These are phyloP conservation scores for Eumeta japonica DNA, from an alignment of 1,140 invertebrate species.

Conservation along the genomic window DNA sequence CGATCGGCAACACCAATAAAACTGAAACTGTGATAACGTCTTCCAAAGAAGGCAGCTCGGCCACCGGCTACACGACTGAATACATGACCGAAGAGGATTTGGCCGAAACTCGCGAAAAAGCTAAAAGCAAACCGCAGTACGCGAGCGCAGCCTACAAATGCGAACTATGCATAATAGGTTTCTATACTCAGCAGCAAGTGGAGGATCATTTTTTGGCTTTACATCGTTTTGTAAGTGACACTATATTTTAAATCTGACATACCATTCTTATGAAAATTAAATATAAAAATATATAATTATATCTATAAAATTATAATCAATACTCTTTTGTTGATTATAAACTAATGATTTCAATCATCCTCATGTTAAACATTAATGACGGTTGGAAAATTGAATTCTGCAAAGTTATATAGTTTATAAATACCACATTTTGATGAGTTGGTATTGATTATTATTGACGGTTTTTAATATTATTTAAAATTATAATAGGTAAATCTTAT, in stretches of 20 bases:
- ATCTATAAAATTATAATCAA: too few species aligned
- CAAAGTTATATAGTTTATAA: too few species aligned
- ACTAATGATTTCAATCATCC: too few species aligned
- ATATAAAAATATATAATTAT: not conserved
- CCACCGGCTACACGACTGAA: constrained; percentile 18
- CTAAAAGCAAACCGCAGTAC: constrained; percentile 32
- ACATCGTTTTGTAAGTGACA: constrained; percentile 27
- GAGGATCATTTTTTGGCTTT: constrained; percentile 32
- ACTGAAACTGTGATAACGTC: constrained; percentile 11
- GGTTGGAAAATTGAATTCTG: too few species aligned
- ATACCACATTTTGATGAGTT: too few species aligned
- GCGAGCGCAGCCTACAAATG: constrained; percentile 38
- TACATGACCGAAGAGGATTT: constrained; percentile 37
- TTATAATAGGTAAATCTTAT: too few species aligned
- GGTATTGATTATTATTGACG: too few species aligned
- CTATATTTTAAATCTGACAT: not conserved
- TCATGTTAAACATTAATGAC: too few species aligned
- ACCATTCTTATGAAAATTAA: too few species aligned
- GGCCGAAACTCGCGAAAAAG: constrained; percentile 27
- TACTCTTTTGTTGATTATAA: too few species aligned
- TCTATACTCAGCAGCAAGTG: constrained; percentile 39
- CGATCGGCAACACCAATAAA: constrained; percentile 4
- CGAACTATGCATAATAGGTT: constrained; percentile 39
- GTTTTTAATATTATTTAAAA: too few species aligned
- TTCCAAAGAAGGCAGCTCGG: constrained; percentile 5